Conservation (phyloP, 1,140 invertebrate species). For the Dermatophagoides farinae region DNA sequence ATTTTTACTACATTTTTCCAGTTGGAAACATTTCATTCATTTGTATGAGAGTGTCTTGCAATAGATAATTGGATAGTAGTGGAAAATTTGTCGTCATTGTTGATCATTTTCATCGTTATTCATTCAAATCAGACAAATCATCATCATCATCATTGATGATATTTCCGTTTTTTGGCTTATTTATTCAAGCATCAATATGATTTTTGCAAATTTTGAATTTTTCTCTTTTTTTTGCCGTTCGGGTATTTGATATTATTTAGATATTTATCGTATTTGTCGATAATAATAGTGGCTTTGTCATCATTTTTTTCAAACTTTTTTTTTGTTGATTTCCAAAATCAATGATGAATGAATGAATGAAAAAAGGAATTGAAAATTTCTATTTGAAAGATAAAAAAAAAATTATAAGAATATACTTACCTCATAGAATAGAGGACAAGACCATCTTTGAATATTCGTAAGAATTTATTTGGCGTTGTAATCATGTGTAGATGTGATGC, state of each 20-base stretch:
- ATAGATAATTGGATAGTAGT: too few species aligned
- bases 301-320: slow-evolving; percentile 13
- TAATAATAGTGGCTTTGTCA: slow-evolving; percentile 24
- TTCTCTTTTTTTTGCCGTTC: too few species aligned
- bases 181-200: too few species aligned
- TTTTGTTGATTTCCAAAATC: not conserved
- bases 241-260: not conserved
- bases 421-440: slow-evolving; percentile 85
- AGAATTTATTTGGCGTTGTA: slow-evolving; percentile 78
- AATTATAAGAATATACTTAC: slow-evolving; percentile 35
- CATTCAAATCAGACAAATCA: too few species aligned
- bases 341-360: not conserved
- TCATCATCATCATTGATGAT: too few species aligned
- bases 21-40: not conserved
- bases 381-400: slow-evolving; percentile 16
- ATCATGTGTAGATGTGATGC: slow-evolving; percentile 52
- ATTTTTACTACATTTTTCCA: not conserved
- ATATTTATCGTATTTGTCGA: slow-evolving; percentile 18
- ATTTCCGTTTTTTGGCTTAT: too few species aligned
- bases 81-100: too few species aligned
- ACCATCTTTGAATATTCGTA: slow-evolving; percentile 57
- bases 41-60: not conserved
- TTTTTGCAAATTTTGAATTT: too few species aligned
- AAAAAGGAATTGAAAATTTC: not conserved
- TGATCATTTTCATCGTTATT: too few species aligned